Evolutionary conservation across 2,888 invertebrate genomes (phyloP).

Genomic region (Herminia tarsipennalis): DNA sequence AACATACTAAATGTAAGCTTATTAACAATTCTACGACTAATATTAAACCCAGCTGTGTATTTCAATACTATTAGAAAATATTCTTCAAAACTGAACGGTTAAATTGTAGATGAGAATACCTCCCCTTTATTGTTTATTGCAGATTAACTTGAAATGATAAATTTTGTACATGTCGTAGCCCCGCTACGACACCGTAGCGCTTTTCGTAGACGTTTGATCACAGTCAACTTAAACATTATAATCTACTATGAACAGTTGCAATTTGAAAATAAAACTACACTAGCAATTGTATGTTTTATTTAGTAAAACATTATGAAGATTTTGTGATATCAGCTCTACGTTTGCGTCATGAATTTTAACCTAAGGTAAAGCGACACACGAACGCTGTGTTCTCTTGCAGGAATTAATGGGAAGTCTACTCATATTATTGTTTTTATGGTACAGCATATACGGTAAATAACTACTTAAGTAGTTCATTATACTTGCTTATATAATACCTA

Average conservation of each 20-base stretch:
- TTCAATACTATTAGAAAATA: too few species aligned
- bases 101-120: too few species aligned
- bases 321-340: slow-evolving; percentile 9
- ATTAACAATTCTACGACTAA: slow-evolving; percentile 31
- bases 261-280: slow-evolving; percentile 17
- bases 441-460: slow-evolving; percentile 53
- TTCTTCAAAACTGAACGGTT: too few species aligned
- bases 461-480: slow-evolving; percentile 32
- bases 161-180: not conserved
- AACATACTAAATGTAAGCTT: slow-evolving; percentile 35
- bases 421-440: slow-evolving; percentile 62
- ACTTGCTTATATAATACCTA: slow-evolving; percentile 38
- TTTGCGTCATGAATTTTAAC: slow-evolving; percentile 11
- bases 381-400: slow-evolving; percentile 12
- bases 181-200: not conserved
- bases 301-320: slow-evolving; percentile 7
- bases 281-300: slow-evolving; percentile 19
- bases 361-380: slow-evolving; percentile 19
- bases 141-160: not conserved
- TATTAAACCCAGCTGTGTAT: not conserved
- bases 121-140: too few species aligned
- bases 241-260: not conserved
- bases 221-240: not conserved
- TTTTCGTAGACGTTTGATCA: not conserved
- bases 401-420: slow-evolving; percentile 41